Base-by-base conservation (phyloP, 2,888 invertebrate species). In the Parasteatoda lunata region DNA sequence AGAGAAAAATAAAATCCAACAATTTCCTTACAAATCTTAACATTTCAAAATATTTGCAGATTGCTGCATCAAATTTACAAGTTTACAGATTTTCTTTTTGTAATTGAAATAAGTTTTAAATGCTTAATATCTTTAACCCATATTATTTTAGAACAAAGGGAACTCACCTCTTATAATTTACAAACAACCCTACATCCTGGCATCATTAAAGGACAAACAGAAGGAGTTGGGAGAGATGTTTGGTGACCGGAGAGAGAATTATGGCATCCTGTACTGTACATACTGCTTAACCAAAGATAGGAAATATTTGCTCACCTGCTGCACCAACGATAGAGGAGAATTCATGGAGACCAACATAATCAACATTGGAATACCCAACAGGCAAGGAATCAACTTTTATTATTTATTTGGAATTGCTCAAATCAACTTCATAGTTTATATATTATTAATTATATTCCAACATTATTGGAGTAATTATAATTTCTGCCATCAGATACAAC, bases 251-350 rank as follows among this genome's bases (percentile, higher is more conserved):
- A 89, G 90, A 30, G 91, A 92, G 80, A 91, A 91, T 81, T 96
- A 96, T 91, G 95, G 96, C 79, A 77, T 97, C 89, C 94, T 99
- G 91, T 98, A 97, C 93, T 95, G 98, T 91, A 95, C 97, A 89
- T 99, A 99, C 93, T 99, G 99, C 92, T 94, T 99, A 88, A 97
- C 97, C 79, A 98, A 98, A 93, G 98, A 99, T 93, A 98, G 98
- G 93, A 95, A 97, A 90, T 98, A 97, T 96, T 93, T 99, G 90
- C 93, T 99, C 90, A 98, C 97, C 6, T 95, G 97, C 4, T 97
- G 97, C 72, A 98, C 97, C 0, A 99, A 99, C 92, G 97, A 98
- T 91, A 94, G 96, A 82, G 99, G 99, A 59, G 97, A 98, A 92
- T 94, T 99, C 90, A 94, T 97, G 89, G 98, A 99, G 92, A 97